Evolutionary conservation across 2,797 vertebrate genomes (phyloP), one percentile per base, ranked within the genome.

Genomic region (Myoxocephalus aenaeus): DNA sequence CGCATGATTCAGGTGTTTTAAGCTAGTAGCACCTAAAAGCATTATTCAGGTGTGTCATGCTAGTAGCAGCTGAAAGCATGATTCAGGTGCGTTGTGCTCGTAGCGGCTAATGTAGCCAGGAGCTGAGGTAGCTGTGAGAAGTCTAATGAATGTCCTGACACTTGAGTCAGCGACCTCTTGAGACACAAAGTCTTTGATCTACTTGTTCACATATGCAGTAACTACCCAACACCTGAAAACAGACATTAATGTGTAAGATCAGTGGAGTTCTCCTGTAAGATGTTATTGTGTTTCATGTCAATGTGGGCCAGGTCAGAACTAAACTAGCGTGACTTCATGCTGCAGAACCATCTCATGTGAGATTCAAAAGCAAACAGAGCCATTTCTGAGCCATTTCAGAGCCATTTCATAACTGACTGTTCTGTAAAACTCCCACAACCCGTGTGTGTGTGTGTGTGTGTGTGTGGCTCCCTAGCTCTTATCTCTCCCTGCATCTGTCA

Each of bases 351-450:
- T 29, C 63, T 69, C 50, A 58, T 56, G 17, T 70, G 25, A 76
- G 57, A 53, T 70, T 34, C 12, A 34, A 65, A 69, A 59, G 63
- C 15, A 68, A 42, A 54, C 29, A 25, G 36, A 46, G 38, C 7
- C 68, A n/a, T n/a, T n/a, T n/a, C n/a, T 57, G 42, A 75, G n/a
- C 15, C 12, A 13, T 48, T 65, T 36, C n/a, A n/a, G n/a, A n/a
- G n/a, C 13, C 32, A 27, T 63, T 80, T 65, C 44, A 38, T 61
- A 22, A 73, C 32, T 70, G 34, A 79, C 57, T 65, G 32, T 14
- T 32, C 42, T 75, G 56, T 75, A 80, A 53, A 58, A 72, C 79
- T 75, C 80, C 77, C 75, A 82, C 81, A 67, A 73, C 64, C 66
- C 84, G 38, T 40, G 38, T 13, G 38, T 40, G 11, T 13, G 38